Evolutionary conservation across 1,140 invertebrate species (phyloP).

Genomic region (Heliconius hermathena): DNA sequence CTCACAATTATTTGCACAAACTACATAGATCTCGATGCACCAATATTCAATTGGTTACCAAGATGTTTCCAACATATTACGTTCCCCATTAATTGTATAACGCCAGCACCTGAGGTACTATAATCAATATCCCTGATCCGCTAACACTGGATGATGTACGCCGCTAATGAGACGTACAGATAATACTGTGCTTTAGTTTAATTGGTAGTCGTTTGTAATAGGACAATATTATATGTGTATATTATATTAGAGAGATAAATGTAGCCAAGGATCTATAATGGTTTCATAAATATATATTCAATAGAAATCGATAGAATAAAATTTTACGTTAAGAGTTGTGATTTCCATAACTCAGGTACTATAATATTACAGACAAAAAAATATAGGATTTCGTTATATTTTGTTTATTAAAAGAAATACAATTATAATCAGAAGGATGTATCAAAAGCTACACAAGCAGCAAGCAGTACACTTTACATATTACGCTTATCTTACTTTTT

Average conservation of each 20-base stretch:
- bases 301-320: too few relatives aligned
- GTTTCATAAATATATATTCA: too few relatives aligned
- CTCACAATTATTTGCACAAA: too few relatives aligned
- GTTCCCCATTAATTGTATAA: neutral
- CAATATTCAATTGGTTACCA: neutral
- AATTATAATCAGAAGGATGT: too few relatives aligned
- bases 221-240: neutral
- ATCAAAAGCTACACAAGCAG: too few relatives aligned
- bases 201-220: neutral
- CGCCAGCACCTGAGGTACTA: neutral
- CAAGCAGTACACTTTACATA: too few relatives aligned
- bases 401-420: neutral
- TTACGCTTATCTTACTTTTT: too few relatives aligned
- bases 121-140: conserved; percentile 2
- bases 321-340: too few relatives aligned
- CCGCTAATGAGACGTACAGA: neutral
- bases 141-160: neutral
- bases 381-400: neutral
- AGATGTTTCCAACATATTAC: neutral
- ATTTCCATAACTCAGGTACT: too few relatives aligned
- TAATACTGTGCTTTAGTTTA: neutral
- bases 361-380: too few relatives aligned
- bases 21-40: too few relatives aligned
- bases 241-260: neutral
- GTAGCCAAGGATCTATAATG: too few relatives aligned